Conservation (phyloP, 2,888 invertebrate genomes). For the Entomobrya proxima region DNA sequence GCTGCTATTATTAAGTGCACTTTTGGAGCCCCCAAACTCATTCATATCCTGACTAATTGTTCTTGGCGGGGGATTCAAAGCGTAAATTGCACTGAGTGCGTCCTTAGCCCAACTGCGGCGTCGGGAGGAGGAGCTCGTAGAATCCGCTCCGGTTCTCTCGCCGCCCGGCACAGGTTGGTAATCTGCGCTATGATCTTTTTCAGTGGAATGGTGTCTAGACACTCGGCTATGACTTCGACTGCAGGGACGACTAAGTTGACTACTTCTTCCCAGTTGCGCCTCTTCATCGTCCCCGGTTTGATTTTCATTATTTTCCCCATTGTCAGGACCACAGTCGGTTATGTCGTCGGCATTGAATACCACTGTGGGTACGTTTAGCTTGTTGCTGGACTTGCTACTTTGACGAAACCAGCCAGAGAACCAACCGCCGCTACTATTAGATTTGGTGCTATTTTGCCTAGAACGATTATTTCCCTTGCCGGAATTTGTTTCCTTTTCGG, state of each 20-base stretch:
- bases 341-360: slow-evolving; percentile 49
- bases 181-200: neutral
- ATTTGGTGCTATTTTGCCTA: slow-evolving; percentile 9
- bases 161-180: slow-evolving; percentile 24
- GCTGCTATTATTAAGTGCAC: slow-evolving; percentile 57
- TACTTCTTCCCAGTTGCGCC: neutral
- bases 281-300: neutral
- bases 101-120: slow-evolving; percentile 73
- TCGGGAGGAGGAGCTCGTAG: slow-evolving; percentile 11
- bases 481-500: neutral
- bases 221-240: neutral
- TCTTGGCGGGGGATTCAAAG: slow-evolving; percentile 72
- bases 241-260: neutral
- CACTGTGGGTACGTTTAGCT: slow-evolving; percentile 47
- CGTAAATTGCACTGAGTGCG: slow-evolving; percentile 71
- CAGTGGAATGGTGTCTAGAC: too few species aligned
- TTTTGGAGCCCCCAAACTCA: slow-evolving; percentile 70
- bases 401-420: slow-evolving; percentile 31
- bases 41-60: slow-evolving; percentile 62
- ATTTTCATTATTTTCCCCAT: neutral
- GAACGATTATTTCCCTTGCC: slow-evolving; percentile 1
- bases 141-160: neutral
- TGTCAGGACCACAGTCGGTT: neutral
- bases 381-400: slow-evolving; percentile 29
- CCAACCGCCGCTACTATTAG: too few species aligned